Evolutionary conservation across 2,797 vertebrate species (phyloP).

Genomic region (Bradypodion pumilum): DNA sequence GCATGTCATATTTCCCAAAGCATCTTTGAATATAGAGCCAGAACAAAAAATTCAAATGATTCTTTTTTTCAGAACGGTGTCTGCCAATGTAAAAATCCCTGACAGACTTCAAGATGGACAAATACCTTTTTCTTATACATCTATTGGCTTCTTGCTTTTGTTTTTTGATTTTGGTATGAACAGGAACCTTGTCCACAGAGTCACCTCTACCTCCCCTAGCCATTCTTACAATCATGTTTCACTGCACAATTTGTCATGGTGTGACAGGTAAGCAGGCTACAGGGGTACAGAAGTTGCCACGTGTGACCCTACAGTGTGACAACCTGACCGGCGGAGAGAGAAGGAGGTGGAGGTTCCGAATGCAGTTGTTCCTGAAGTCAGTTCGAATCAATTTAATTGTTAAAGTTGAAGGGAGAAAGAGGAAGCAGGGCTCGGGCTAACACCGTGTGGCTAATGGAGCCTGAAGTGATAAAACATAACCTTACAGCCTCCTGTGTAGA

Average conservation of each 20-base stretch:
- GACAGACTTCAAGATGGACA: constrained; percentile 7
- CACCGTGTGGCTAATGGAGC: constrained; percentile 59
- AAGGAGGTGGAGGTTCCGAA: constrained; percentile 40
- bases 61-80: neutral
- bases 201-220: neutral
- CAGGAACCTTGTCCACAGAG: neutral
- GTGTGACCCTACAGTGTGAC: constrained; percentile 24
- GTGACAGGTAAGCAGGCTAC: constrained; percentile 15
- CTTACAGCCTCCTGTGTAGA: constrained; percentile 65
- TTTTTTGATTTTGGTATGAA: neutral
- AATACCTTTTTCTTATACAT: constrained; percentile 15
- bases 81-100: constrained; percentile 27
- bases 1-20: no score
- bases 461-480: constrained; percentile 70
- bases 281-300: neutral
- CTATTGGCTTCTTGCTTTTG: neutral
- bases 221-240: neutral
- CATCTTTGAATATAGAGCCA: no score
- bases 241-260: constrained; percentile 45
- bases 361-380: constrained; percentile 34
- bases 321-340: neutral
- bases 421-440: constrained; percentile 60
- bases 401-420: constrained; percentile 43
- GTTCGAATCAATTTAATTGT: constrained; percentile 70
- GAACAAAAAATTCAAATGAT: neutral